phyloP scores from a whole-genome alignment of 2,888 invertebrate species.

The Philaethria dido region DNA sequence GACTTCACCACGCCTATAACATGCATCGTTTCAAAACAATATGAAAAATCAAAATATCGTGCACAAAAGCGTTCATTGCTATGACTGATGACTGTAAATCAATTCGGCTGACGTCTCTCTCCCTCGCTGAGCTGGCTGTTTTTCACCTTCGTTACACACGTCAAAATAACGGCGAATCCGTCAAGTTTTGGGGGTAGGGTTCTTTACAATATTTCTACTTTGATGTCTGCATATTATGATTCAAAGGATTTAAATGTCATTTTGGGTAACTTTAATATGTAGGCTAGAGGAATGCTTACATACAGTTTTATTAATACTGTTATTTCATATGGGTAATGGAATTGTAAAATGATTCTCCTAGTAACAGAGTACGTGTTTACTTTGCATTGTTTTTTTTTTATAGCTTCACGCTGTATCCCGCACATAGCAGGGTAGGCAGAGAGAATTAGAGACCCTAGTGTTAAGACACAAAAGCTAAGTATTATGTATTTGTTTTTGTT shows the following conservation, averaged over 20 bases:
- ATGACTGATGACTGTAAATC: constrained; percentile 80
- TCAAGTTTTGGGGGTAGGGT: constrained; percentile 47
- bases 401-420: too few relatives aligned
- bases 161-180: constrained; percentile 69
- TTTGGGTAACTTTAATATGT: constrained; percentile 21
- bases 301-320: neutral
- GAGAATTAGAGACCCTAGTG: too few relatives aligned
- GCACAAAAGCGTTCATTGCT: constrained; percentile 41
- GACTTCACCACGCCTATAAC: constrained; percentile 8
- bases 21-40: constrained; percentile 23
- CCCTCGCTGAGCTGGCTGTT: constrained; percentile 70
- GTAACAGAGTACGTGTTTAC: too few relatives aligned
- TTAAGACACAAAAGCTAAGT: too few relatives aligned
- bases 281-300: neutral
- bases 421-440: too few relatives aligned
- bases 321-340: neutral
- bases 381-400: too few relatives aligned
- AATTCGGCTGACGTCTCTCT: constrained; percentile 79
- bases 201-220: constrained; percentile 40
- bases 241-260: constrained; percentile 42
- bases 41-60: constrained; percentile 31
- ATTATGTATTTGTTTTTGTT: neutral
- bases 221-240: constrained; percentile 33
- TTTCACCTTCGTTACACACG: constrained; percentile 80
- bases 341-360: neutral